Percentiles rank a stretch among this genome's conserved stretches.
These are phyloP conservation scores for Pectinophora gossypiella DNA, from an alignment of 1,140 invertebrate species.

Conservation along the genomic window DNA sequence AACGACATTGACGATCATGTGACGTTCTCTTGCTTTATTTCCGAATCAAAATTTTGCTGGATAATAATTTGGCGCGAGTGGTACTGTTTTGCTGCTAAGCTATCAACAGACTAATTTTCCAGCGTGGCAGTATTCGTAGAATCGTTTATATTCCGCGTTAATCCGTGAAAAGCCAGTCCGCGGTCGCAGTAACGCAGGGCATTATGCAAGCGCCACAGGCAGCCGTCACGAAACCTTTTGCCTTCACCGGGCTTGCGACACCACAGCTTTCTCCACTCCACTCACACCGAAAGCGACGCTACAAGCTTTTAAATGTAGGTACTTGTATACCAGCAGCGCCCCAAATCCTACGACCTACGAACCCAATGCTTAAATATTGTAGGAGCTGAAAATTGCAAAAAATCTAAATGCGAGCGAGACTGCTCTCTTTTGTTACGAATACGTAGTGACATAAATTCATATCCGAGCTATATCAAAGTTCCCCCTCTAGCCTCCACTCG, in stretches of 20 bases:
- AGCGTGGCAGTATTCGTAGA: slow-evolving; percentile 6
- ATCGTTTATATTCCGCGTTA: slow-evolving; percentile 25
- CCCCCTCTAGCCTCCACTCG: not conserved
- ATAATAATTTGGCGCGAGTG: too few relatives aligned
- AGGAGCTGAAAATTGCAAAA: not conserved
- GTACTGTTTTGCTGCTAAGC: too few relatives aligned
- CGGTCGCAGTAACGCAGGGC: slow-evolving; percentile 25
- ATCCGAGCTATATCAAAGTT: not conserved
- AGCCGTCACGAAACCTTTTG: slow-evolving; percentile 59
- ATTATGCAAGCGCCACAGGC: slow-evolving; percentile 48
- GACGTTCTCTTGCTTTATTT: too few relatives aligned
- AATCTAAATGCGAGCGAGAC: not conserved
- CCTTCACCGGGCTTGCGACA: slow-evolving; percentile 50
- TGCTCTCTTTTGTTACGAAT: not conserved
- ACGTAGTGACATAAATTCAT: not conserved
- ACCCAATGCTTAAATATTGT: not conserved
- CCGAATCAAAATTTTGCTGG: too few relatives aligned
- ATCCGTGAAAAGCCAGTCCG: slow-evolving; percentile 18
- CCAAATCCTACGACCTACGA: not conserved
- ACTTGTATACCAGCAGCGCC: not conserved
- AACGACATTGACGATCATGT: not conserved
- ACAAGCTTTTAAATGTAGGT: slow-evolving; percentile 20
- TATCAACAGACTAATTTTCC: not conserved
- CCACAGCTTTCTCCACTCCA: slow-evolving; percentile 51
- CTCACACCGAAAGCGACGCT: slow-evolving; percentile 26